phyloP scores from a whole-genome alignment of 2,113 vertebrate species.

The Helogale parvula region DNA sequence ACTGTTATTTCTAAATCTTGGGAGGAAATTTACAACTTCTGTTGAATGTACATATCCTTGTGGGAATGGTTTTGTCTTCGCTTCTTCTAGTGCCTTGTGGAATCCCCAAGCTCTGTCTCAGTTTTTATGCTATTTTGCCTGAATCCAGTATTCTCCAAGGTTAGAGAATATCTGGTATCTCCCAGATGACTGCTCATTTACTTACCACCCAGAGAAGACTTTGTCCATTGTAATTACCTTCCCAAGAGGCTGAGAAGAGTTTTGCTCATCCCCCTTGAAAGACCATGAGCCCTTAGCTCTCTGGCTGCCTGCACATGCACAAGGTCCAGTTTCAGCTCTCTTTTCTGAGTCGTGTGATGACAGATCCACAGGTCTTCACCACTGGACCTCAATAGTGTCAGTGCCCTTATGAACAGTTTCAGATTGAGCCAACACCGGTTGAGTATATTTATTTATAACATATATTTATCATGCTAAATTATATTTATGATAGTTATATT shows the following conservation, averaged over 20 bases:
- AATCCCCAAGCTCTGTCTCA: background rate
- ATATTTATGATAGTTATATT: background rate
- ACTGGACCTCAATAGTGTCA: background rate
- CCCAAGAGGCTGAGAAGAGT: background rate
- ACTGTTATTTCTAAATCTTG: background rate
- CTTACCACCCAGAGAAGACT: background rate
- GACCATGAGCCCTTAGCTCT: too few relatives aligned
- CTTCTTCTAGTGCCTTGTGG: fast-evolving
- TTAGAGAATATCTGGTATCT: too few relatives aligned
- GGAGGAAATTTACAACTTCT: background rate
- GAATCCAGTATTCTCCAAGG: fast-evolving
- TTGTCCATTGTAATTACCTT: background rate
- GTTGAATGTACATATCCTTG: background rate
- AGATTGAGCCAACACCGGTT: background rate
- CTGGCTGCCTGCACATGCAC: fast-evolving
- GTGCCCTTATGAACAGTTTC: background rate
- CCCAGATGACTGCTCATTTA: background rate
- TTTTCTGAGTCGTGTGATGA: background rate
- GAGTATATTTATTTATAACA: background rate
- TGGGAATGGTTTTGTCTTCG: background rate
- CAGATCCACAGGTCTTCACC: background rate
- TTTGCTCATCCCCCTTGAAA: background rate
- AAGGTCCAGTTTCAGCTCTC: background rate
- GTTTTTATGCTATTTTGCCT: background rate
- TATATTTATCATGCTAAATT: background rate